Percentiles rank a stretch among this genome's conserved stretches.
Conservation (phyloP, 2,113 vertebrate genomes). For the Crotalus helleri region DNA sequence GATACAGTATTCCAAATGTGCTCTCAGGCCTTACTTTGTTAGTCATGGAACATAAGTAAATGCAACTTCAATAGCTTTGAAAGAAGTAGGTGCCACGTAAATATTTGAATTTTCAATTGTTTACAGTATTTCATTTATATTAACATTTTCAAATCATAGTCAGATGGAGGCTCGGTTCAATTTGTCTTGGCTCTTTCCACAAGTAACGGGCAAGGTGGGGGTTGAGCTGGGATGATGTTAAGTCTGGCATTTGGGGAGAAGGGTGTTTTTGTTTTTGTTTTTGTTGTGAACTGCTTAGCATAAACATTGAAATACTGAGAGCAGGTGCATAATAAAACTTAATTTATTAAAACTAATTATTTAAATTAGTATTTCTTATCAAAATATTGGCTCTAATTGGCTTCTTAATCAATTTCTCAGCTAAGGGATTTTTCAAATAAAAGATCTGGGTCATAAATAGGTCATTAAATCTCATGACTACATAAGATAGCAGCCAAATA, state of each 20-base stretch:
- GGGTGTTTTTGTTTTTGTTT: neutral
- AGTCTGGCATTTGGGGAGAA: neutral
- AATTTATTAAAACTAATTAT: neutral
- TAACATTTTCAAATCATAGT: neutral
- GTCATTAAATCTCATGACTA: neutral
- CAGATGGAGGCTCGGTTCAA: neutral
- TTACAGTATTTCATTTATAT: neutral
- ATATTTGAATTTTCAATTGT: neutral
- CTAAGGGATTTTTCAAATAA: neutral
- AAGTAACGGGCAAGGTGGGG: neutral
- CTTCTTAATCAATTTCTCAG: accelerated
- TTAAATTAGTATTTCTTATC: neutral
- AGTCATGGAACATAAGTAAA: neutral
- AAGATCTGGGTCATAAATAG: neutral
- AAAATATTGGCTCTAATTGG: neutral
- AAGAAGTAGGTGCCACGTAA: neutral
- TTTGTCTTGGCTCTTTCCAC: neutral
- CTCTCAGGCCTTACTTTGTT: neutral
- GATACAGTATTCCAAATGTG: neutral
- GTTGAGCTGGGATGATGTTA: neutral
- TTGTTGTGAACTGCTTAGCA: neutral
- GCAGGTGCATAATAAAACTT: neutral
- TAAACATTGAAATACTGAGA: accelerated
- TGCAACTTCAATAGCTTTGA: neutral
- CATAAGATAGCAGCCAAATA: neutral